Evolutionary conservation across 2,797 vertebrate genomes (phyloP).

Genomic region (Anisognathus igniventris): DNA sequence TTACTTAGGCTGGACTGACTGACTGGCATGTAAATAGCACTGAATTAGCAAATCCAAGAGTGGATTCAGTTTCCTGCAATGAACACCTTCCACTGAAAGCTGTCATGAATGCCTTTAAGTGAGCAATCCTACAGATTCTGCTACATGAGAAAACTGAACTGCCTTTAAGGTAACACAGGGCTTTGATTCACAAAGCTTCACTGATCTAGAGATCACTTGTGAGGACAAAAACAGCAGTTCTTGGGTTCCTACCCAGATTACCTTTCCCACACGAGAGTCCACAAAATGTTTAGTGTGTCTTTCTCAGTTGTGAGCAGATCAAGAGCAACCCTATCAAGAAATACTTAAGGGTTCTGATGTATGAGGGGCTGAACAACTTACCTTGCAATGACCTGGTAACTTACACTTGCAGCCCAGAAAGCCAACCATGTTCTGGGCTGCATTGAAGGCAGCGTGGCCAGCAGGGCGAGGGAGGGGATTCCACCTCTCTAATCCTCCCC

Average conservation of each 20-base stretch:
- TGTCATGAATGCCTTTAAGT: background rate
- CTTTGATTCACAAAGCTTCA: background rate
- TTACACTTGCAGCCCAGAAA: background rate
- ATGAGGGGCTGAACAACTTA: background rate
- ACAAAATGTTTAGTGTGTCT: background rate
- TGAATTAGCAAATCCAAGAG: background rate
- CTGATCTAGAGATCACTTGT: background rate
- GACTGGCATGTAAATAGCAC: background rate
- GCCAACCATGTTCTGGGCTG: background rate
- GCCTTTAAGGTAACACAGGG: background rate
- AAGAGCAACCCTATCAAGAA: background rate
- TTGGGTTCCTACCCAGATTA: accelerated
- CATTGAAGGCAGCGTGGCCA: accelerated
- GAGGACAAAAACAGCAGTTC: background rate
- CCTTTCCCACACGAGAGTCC: background rate
- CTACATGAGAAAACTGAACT: background rate
- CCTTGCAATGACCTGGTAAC: background rate
- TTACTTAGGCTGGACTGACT: background rate
- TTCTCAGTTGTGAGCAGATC: background rate
- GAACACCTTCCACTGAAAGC: background rate
- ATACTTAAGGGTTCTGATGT: background rate
- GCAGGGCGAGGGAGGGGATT: accelerated
- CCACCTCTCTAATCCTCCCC: background rate
- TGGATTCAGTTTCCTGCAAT: background rate
- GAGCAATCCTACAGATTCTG: background rate